Conservation (phyloP, 2,113 vertebrate genomes). For the Colaptes auratus region DNA sequence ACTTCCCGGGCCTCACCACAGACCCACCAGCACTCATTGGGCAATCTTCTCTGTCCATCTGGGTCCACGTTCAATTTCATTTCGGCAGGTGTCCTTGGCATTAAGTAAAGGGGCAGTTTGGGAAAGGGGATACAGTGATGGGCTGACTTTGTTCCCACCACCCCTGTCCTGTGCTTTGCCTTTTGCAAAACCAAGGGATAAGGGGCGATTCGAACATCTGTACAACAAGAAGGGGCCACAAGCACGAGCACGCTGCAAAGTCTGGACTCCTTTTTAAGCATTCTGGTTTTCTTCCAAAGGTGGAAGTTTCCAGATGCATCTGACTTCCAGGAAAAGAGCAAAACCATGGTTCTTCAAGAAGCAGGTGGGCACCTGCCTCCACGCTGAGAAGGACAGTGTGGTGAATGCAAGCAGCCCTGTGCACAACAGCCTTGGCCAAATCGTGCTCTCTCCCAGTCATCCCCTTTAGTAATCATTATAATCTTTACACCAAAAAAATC, state of each 20-base stretch:
- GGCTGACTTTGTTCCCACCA: accelerated
- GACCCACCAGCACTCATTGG: accelerated
- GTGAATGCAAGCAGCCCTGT: accelerated
- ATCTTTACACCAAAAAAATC: conserved; percentile 16
- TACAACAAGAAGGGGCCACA: accelerated
- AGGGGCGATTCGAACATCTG: neutral
- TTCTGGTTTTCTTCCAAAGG: accelerated
- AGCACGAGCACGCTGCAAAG: accelerated
- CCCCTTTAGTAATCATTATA: conserved; percentile 6
- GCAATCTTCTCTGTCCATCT: accelerated
- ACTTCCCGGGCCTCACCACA: too few relatives aligned
- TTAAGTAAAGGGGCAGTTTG: neutral
- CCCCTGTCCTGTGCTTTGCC: neutral
- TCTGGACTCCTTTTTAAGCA: neutral
- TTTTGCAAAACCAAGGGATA: neutral
- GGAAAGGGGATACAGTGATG: neutral
- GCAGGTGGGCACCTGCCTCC: neutral
- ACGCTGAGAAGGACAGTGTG: accelerated
- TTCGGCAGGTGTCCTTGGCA: neutral
- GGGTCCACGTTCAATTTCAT: neutral
- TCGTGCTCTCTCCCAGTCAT: accelerated
- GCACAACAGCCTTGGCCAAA: neutral
- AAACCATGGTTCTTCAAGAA: neutral
- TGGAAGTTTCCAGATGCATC: neutral
- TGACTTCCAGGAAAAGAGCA: neutral